These are phyloP conservation scores for Macroramphosus scolopax DNA, from an alignment of 2,797 vertebrate genomes.

Conservation along the genomic window DNA sequence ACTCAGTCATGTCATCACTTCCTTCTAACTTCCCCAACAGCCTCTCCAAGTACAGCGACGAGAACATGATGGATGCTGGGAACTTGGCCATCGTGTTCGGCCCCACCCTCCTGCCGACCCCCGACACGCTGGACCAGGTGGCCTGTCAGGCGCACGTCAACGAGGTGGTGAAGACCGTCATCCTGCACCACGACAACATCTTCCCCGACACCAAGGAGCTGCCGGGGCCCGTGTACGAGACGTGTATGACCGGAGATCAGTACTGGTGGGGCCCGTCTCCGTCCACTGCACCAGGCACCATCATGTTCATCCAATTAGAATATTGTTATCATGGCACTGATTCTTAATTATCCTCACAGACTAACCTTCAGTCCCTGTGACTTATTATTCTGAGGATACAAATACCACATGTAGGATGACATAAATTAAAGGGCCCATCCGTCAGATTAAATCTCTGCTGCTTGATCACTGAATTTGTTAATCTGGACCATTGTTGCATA, in stretches of 20 bases:
- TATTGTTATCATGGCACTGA: too few relatives aligned
- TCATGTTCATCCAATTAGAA: too few relatives aligned
- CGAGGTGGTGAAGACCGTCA: constrained; percentile 97
- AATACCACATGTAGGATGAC: too few relatives aligned
- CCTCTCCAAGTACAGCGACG: constrained; percentile 97
- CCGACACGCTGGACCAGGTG: constrained; percentile 95
- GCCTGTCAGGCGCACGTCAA: constrained; percentile 98
- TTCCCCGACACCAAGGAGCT: constrained; percentile 96
- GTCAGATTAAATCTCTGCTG: too few relatives aligned
- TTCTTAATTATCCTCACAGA: too few relatives aligned
- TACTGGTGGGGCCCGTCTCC: constrained; percentile 84
- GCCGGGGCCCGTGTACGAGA: constrained; percentile 96
- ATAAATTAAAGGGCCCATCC: too few relatives aligned
- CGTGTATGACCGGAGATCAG: constrained; percentile 97
- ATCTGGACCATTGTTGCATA: too few relatives aligned
- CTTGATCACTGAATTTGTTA: too few relatives aligned
- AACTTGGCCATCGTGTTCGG: constrained; percentile 98
- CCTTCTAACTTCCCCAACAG: constrained; percentile 70
- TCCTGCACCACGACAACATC: constrained; percentile 96
- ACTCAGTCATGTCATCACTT: too few relatives aligned
- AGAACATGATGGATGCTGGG: constrained; percentile 99
- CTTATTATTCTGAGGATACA: too few relatives aligned
- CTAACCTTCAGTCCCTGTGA: too few relatives aligned
- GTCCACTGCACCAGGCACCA: too few relatives aligned
- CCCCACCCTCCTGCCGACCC: constrained; percentile 95